These are phyloP conservation scores for Scelioninae gen. 1 DNA, from an alignment of 2,888 invertebrate species.

Conservation along the genomic window DNA sequence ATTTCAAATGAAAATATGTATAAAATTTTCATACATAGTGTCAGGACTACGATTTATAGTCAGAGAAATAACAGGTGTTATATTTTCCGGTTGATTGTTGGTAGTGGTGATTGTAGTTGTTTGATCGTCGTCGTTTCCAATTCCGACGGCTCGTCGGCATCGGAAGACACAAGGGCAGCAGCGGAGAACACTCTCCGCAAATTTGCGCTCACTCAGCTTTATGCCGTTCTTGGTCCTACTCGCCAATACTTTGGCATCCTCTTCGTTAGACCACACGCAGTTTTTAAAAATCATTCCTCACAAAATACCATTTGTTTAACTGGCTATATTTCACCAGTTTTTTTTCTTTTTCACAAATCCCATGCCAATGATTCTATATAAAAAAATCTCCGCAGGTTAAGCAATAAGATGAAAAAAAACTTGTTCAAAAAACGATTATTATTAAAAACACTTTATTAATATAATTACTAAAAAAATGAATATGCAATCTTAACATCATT, in stretches of 20 bases:
- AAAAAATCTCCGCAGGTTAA: too few relatives aligned
- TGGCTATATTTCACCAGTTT: background rate
- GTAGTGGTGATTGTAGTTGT: constrained; percentile 70
- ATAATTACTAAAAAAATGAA: too few relatives aligned
- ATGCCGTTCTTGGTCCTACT: constrained; percentile 57
- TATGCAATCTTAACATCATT: too few relatives aligned
- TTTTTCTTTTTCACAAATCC: background rate
- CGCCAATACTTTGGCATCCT: constrained; percentile 71
- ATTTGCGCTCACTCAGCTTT: constrained; percentile 70
- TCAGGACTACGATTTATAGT: constrained; percentile 75
- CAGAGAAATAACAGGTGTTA: constrained; percentile 80
- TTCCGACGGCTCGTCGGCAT: constrained; percentile 78
- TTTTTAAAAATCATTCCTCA: constrained; percentile 80
- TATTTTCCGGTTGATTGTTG: constrained; percentile 61
- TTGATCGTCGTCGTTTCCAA: constrained; percentile 74
- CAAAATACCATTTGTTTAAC: constrained; percentile 10
- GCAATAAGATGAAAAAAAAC: too few relatives aligned
- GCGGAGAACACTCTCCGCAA: constrained; percentile 77
- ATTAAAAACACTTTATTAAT: too few relatives aligned
- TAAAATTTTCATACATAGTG: constrained; percentile 75
- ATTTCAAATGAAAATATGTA: background rate
- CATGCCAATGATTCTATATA: background rate
- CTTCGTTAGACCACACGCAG: constrained; percentile 78
- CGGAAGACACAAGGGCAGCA: constrained; percentile 82
- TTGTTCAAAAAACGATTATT: too few relatives aligned